Conservation (phyloP, 1,140 invertebrate species). For the Tetraneura akinire region DNA sequence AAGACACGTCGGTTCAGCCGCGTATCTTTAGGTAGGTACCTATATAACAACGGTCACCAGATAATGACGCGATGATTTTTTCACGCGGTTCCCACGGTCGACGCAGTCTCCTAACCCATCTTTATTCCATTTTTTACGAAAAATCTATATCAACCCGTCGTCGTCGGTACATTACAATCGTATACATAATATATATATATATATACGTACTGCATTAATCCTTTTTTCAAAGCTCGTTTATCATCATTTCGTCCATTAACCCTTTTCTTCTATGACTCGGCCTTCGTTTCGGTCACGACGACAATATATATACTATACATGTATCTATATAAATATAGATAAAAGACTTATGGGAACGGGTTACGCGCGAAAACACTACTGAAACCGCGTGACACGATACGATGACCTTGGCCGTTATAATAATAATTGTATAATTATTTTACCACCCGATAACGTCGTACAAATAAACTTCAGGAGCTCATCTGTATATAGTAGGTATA, state of each 20-base stretch:
- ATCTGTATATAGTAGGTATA: too few species aligned
- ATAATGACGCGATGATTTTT: slow-evolving; percentile 40
- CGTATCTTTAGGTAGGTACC: too few species aligned
- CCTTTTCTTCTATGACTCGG: slow-evolving; percentile 30
- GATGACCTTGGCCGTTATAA: not conserved
- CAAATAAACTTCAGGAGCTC: too few species aligned
- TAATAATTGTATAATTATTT: too few species aligned
- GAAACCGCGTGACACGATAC: slow-evolving; percentile 13
- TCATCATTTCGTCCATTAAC: slow-evolving; percentile 51
- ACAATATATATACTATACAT: too few species aligned
- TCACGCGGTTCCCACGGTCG: slow-evolving; percentile 44
- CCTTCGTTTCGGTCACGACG: slow-evolving; percentile 49
- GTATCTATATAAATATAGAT: not conserved
- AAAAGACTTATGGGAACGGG: slow-evolving; percentile 37
- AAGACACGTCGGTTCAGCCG: slow-evolving; percentile 37
- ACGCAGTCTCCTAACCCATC: slow-evolving; percentile 43
- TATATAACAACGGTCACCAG: slow-evolving; percentile 44
- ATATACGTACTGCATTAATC: slow-evolving; percentile 44
- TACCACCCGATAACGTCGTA: too few species aligned
- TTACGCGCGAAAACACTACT: slow-evolving; percentile 31
- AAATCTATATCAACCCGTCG: slow-evolving; percentile 50
- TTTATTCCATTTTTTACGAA: slow-evolving; percentile 51
- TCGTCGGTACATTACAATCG: slow-evolving; percentile 4
- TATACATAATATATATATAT: too few species aligned
- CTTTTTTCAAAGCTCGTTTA: slow-evolving; percentile 47